A percentile compares a stretch with the other conserved stretches of the same genome.
Conservation (phyloP, 2,888 invertebrate species). For the Taphrorychus bicolor region DNA sequence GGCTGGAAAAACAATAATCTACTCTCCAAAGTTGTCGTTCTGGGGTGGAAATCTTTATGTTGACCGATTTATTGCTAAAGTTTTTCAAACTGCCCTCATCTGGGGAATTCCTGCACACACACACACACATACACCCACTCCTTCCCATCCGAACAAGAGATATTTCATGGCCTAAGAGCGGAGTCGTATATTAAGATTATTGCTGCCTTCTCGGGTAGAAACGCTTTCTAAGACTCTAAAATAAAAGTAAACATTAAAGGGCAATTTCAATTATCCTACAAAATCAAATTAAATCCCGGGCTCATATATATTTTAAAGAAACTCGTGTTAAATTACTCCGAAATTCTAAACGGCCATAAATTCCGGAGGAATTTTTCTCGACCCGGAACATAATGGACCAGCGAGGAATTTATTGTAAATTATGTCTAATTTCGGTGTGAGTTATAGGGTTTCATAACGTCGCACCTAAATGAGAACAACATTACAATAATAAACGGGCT, state of each 20-base stretch:
- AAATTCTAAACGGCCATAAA: slow-evolving; percentile 24
- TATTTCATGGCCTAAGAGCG: slow-evolving; percentile 14
- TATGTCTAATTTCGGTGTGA: slow-evolving; percentile 19
- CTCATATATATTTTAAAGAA: slow-evolving; percentile 16
- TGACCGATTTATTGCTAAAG: slow-evolving; percentile 33
- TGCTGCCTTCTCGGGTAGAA: slow-evolving; percentile 4
- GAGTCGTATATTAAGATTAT: slow-evolving; percentile 26
- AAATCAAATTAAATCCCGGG: slow-evolving; percentile 9
- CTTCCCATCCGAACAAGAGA: slow-evolving; percentile 27
- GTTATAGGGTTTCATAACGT: slow-evolving; percentile 25
- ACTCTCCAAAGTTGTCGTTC: slow-evolving; percentile 34
- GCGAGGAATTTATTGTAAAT: slow-evolving; percentile 23
- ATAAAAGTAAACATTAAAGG: not conserved
- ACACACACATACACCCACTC: slow-evolving; percentile 27
- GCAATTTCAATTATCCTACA: not conserved
- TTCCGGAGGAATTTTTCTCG: slow-evolving; percentile 17
- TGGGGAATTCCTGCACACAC: slow-evolving; percentile 18
- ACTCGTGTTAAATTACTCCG: slow-evolving; percentile 17
- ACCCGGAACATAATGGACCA: slow-evolving; percentile 17
- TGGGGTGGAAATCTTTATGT: slow-evolving; percentile 26
- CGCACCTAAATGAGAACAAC: slow-evolving; percentile 26
- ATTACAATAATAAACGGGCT: slow-evolving; percentile 34
- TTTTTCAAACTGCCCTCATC: slow-evolving; percentile 21
- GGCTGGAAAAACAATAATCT: slow-evolving; percentile 28
- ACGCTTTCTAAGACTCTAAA: not conserved